phyloP scores from a whole-genome alignment of 1,140 invertebrate species.

The Carcinoscorpius rotundicauda region DNA sequence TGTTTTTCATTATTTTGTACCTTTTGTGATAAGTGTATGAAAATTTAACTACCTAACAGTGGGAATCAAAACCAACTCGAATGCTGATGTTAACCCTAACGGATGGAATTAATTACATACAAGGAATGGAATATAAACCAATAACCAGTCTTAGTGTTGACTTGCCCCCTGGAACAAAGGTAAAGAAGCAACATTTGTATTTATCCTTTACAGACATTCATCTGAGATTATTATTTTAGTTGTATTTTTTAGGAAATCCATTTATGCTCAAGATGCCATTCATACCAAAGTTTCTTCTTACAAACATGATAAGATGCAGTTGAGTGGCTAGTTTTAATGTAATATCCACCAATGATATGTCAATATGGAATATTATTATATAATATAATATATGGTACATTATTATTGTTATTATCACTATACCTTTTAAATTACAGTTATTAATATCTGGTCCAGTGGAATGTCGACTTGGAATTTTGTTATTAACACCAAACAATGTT shows the following conservation, averaged over 20 bases:
- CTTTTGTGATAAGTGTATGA: no score
- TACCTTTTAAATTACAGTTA: constrained; percentile 30
- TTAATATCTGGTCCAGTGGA: constrained; percentile 49
- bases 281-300: no score
- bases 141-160: constrained; percentile 47
- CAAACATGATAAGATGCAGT: no score
- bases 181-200: constrained; percentile 27
- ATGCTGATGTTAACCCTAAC: constrained; percentile 60
- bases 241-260: constrained; percentile 1
- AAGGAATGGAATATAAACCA: constrained; percentile 56
- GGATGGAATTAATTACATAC: constrained; percentile 55
- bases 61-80: constrained; percentile 42
- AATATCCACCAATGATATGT: no score
- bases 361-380: no score
- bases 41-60: constrained; percentile 12
- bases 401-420: no score
- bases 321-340: no score
- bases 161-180: constrained; percentile 50
- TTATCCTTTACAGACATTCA: background rate
- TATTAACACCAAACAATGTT: constrained; percentile 49
- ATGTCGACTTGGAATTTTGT: constrained; percentile 53
- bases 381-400: no score
- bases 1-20: no score
- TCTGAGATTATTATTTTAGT: constrained; percentile 6
- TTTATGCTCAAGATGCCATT: background rate